phyloP scores from a whole-genome alignment of 2,888 invertebrate genomes.

The Hydrotaea diabolus region DNA sequence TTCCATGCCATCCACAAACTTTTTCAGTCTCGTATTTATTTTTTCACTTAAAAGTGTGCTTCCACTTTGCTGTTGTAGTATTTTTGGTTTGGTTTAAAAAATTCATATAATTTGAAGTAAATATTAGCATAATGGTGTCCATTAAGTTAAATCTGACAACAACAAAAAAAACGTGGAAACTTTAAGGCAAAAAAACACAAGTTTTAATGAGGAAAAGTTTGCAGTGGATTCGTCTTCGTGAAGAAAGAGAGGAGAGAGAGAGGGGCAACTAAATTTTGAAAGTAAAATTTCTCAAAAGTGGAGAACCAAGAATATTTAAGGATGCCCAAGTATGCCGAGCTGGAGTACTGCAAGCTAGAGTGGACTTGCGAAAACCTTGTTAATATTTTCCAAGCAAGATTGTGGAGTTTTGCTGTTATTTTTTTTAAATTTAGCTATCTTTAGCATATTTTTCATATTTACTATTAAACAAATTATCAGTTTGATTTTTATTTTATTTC shows the following conservation, averaged over 20 bases:
- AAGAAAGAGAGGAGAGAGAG: neutral
- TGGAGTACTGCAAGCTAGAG: neutral
- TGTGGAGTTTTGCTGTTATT: neutral
- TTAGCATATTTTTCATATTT: neutral
- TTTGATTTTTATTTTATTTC: too few relatives aligned
- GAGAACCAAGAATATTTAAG: neutral
- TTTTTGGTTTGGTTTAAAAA: neutral
- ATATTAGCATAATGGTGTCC: constrained; percentile 61
- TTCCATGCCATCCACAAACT: too few relatives aligned
- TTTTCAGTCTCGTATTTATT: constrained; percentile 11
- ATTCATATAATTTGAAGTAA: constrained; percentile 53
- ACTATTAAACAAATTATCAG: neutral
- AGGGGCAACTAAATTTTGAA: neutral
- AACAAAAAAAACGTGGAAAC: neutral
- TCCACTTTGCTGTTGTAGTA: neutral
- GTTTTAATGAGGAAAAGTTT: constrained; percentile 33
- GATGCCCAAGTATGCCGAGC: too few relatives aligned
- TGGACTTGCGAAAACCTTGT: neutral
- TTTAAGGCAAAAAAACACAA: neutral
- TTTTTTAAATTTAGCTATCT: neutral
- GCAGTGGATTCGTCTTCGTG: neutral
- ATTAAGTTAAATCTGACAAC: constrained; percentile 43
- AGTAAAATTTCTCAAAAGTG: neutral
- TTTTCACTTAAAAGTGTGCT: constrained; percentile 15
- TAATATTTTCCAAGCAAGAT: neutral